A percentile compares a stretch with the other conserved stretches of the same genome.
These are phyloP conservation scores for Ctenosaura bakeri DNA, from an alignment of 2,797 vertebrate species.

Conservation along the genomic window DNA sequence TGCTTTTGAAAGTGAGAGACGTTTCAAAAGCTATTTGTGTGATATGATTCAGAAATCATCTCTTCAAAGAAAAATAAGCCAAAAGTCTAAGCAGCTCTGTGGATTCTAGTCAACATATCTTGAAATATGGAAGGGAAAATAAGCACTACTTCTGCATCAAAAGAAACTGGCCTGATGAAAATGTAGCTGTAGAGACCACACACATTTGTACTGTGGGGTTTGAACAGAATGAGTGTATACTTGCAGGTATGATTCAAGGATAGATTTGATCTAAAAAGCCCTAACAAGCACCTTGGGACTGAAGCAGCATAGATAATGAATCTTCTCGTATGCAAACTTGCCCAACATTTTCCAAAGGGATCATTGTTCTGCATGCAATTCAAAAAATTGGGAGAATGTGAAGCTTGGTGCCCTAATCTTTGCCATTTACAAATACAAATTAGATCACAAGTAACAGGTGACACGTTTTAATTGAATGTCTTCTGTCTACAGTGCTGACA, in stretches of 20 bases:
- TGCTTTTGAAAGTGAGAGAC: not conserved
- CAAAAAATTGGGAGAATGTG: constrained; percentile 42
- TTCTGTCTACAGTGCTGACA: constrained; percentile 85
- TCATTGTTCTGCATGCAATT: constrained; percentile 49
- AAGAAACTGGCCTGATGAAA: not conserved
- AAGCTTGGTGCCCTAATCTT: constrained; percentile 68
- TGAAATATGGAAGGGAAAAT: not conserved
- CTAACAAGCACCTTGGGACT: constrained; percentile 18
- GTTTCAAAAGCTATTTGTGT: not conserved
- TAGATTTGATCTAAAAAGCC: not conserved
- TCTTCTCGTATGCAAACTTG: not conserved
- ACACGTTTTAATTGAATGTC: constrained; percentile 87
- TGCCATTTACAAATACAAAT: constrained; percentile 80
- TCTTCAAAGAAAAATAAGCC: constrained; percentile 3
- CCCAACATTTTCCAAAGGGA: constrained; percentile 50
- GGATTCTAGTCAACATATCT: not conserved
- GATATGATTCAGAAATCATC: not conserved
- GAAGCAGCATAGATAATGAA: not conserved
- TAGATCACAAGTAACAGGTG: constrained; percentile 83
- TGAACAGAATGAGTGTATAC: not conserved
- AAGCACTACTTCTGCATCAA: not conserved
- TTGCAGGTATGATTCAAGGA: not conserved
- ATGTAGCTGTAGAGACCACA: not conserved
- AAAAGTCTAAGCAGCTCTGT: not conserved
- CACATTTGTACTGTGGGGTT: not conserved